Conservation (phyloP, 2,888 invertebrate genomes). For the Molanna angustata region DNA sequence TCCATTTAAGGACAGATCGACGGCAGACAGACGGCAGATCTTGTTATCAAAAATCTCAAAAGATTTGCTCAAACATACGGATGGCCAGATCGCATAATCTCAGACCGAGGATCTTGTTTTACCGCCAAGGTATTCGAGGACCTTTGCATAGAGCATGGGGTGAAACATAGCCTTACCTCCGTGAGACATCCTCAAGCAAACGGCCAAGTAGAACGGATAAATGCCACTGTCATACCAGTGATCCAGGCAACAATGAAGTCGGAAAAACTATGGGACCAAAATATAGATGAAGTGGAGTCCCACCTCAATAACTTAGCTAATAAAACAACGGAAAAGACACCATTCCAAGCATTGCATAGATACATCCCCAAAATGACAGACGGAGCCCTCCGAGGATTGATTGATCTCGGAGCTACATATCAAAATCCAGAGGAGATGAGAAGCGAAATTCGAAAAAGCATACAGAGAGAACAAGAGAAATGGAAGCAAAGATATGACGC, state of each 20-base stretch:
- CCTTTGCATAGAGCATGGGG: background rate
- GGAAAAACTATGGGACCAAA: background rate
- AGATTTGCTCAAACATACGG: background rate
- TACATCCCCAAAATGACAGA: background rate
- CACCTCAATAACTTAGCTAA: background rate
- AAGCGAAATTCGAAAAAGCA: background rate
- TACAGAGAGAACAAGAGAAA: background rate
- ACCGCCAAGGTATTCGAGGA: background rate
- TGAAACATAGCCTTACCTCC: background rate
- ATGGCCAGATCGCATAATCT: background rate
- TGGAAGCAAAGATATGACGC: constrained; percentile 2
- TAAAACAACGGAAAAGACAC: background rate
- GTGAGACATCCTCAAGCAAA: constrained; percentile 4
- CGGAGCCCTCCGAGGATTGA: background rate
- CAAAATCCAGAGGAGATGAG: background rate
- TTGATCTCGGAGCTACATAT: background rate
- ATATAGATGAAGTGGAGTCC: background rate
- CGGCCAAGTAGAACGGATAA: background rate
- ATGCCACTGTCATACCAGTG: constrained; percentile 1
- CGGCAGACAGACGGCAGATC: no score
- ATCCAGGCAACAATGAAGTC: background rate
- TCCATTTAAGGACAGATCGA: background rate
- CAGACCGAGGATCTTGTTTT: background rate
- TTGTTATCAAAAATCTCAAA: constrained; percentile 1
- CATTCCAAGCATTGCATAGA: background rate